Conservation (phyloP, 2,113 vertebrate genomes). For the Caranx melampygus region DNA sequence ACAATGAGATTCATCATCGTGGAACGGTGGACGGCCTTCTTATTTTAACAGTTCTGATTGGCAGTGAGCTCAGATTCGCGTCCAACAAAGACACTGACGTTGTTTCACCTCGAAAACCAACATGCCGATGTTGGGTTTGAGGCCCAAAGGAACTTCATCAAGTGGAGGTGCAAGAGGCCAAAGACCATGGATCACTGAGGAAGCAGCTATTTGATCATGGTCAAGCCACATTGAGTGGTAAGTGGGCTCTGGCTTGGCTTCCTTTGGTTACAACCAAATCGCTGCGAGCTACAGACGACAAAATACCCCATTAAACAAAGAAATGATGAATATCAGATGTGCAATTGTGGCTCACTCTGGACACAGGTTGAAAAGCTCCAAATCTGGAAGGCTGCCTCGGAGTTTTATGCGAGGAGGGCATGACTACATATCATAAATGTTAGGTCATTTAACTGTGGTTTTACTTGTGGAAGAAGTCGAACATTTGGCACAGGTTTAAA, state of each 20-base stretch:
- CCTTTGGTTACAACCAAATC: slow-evolving; percentile 50
- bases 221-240: slow-evolving; percentile 47
- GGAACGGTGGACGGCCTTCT: slow-evolving; percentile 20
- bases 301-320: slow-evolving; percentile 60
- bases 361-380: slow-evolving; percentile 69
- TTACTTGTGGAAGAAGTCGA: slow-evolving; percentile 18
- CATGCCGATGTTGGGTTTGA: slow-evolving; percentile 47
- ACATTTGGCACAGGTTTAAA: slow-evolving; percentile 15
- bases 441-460: slow-evolving; percentile 32
- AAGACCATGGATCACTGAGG: slow-evolving; percentile 45
- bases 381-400: slow-evolving; percentile 35
- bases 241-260: slow-evolving; percentile 59
- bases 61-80: slow-evolving; percentile 6
- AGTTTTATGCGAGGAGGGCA: slow-evolving; percentile 42
- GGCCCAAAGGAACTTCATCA: slow-evolving; percentile 38
- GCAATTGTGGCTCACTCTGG: slow-evolving; percentile 63
- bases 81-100: slow-evolving; percentile 42
- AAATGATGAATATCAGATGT: slow-evolving; percentile 75
- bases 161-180: slow-evolving; percentile 32
- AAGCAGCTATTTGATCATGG: slow-evolving; percentile 62
- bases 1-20: slow-evolving; percentile 22
- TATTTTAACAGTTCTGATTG: slow-evolving; percentile 24
- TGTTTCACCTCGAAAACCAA: slow-evolving; percentile 43
- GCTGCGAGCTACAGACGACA: slow-evolving; percentile 45
- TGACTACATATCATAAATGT: slow-evolving; percentile 39